Evolutionary conservation across 2,888 invertebrate genomes (phyloP).

Genomic region (Elegia similella): DNA sequence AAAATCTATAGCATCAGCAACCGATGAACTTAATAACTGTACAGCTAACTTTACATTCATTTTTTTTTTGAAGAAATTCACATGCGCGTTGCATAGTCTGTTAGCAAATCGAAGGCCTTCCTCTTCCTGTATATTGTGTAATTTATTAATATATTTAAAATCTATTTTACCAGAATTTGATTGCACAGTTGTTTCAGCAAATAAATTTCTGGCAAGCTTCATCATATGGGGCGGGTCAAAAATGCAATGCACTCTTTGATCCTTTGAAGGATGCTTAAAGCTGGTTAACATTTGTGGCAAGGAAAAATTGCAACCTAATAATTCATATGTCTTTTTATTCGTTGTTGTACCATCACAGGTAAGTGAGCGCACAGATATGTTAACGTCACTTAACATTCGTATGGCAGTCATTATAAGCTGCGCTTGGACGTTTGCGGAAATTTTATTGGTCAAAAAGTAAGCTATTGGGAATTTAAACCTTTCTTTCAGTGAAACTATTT

Average conservation of each 20-base stretch:
- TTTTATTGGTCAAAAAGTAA: conserved; percentile 28
- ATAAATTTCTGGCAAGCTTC: too few relatives aligned
- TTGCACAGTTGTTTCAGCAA: neutral
- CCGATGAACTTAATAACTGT: neutral
- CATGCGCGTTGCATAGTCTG: neutral
- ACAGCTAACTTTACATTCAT: neutral
- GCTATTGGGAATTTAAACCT: conserved; percentile 29
- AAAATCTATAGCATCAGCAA: neutral
- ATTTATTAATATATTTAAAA: neutral
- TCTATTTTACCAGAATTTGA: neutral
- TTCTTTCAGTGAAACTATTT: conserved; percentile 24
- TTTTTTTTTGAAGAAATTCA: neutral
- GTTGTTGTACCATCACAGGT: conserved; percentile 21
- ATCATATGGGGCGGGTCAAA: conserved; percentile 24
- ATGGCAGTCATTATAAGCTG: conserved; percentile 23
- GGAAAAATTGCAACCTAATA: conserved; percentile 22
- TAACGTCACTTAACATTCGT: conserved; percentile 20
- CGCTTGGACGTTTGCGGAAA: conserved; percentile 21
- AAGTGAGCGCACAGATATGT: conserved; percentile 22
- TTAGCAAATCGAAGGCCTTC: neutral
- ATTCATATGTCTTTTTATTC: conserved; percentile 22
- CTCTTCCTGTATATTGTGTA: neutral
- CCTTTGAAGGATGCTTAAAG: conserved; percentile 19
- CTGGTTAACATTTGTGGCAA: conserved; percentile 13
- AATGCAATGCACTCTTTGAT: conserved; percentile 20